Evolutionary conservation across 1,140 invertebrate species (phyloP).

Genomic region (Brachionus plicatilis): DNA sequence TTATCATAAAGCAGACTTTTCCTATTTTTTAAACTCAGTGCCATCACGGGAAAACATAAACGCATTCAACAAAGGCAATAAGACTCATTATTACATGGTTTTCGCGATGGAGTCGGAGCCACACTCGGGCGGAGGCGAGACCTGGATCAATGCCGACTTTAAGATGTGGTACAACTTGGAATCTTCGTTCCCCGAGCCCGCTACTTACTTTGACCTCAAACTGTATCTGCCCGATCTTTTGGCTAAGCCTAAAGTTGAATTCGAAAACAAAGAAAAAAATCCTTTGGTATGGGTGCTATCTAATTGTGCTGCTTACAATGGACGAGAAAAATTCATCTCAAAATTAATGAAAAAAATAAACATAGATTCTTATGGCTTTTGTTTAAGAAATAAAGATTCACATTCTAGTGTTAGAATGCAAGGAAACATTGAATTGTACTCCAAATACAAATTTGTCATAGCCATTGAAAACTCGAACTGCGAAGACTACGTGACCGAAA

Average conservation of each 20-base stretch:
- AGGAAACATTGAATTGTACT: constrained; percentile 34
- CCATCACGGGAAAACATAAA: constrained; percentile 11
- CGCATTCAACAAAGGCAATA: constrained; percentile 2
- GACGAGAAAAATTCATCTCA: not conserved
- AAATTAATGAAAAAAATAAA: constrained; percentile 40
- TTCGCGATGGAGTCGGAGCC: constrained; percentile 31
- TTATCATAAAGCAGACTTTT: constrained; percentile 11
- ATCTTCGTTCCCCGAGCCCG: constrained; percentile 32
- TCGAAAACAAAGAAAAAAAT: constrained; percentile 24
- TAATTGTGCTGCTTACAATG: constrained; percentile 17
- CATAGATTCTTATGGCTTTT: constrained; percentile 29
- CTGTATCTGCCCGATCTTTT: not conserved
- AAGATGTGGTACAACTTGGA: constrained; percentile 40
- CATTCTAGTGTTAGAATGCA: not conserved
- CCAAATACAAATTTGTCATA: constrained; percentile 72
- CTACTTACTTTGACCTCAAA: constrained; percentile 34
- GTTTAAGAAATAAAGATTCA: constrained; percentile 43
- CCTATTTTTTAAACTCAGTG: constrained; percentile 24
- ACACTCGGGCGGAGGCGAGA: not conserved
- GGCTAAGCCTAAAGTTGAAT: constrained; percentile 3
- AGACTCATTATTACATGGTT: constrained; percentile 29
- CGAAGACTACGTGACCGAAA: constrained; percentile 82
- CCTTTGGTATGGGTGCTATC: constrained; percentile 25
- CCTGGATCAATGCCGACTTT: constrained; percentile 26
- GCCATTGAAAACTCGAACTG: constrained; percentile 80